Evolutionary conservation across 2,113 vertebrate genomes (phyloP).

Genomic region (Leptodactylus fuscus): DNA sequence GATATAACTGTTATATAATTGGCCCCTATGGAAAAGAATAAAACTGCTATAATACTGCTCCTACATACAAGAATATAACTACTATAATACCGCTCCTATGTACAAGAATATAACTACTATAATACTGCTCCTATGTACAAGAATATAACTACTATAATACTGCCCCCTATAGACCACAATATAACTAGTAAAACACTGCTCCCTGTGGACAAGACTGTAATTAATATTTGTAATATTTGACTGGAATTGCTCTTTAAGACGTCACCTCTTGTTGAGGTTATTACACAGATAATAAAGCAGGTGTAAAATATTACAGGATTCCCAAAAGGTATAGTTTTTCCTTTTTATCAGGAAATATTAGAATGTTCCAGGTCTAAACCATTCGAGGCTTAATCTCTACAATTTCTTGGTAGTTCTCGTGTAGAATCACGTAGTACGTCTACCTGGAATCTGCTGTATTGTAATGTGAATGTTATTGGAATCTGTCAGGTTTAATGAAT

Average conservation of each 20-base stretch:
- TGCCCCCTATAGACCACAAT: not conserved
- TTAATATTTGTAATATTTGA: not conserved
- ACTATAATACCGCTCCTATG: too few species aligned
- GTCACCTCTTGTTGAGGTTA: too few species aligned
- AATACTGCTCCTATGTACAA: too few species aligned
- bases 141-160: too few species aligned
- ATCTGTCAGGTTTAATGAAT: not conserved
- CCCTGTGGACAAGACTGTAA: not conserved
- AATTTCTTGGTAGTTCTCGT: not conserved
- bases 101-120: not conserved
- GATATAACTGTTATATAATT: too few species aligned
- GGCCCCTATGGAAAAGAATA: too few species aligned
- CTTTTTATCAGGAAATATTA: not conserved
- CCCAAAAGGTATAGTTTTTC: constrained; percentile 8
- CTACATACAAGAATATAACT: too few species aligned
- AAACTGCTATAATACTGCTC: too few species aligned
- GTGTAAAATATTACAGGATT: not conserved
- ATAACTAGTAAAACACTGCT: not conserved
- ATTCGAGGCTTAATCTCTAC: not conserved
- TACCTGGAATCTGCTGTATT: not conserved
- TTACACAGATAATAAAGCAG: too few species aligned
- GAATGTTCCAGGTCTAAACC: constrained; percentile 11
- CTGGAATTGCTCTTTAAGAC: constrained; percentile 1
- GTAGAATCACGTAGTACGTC: not conserved
- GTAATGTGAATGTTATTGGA: not conserved